Evolutionary conservation across 1,140 invertebrate genomes (phyloP), one percentile per base, ranked within the genome.

Genomic region (Orius laevigatus): DNA sequence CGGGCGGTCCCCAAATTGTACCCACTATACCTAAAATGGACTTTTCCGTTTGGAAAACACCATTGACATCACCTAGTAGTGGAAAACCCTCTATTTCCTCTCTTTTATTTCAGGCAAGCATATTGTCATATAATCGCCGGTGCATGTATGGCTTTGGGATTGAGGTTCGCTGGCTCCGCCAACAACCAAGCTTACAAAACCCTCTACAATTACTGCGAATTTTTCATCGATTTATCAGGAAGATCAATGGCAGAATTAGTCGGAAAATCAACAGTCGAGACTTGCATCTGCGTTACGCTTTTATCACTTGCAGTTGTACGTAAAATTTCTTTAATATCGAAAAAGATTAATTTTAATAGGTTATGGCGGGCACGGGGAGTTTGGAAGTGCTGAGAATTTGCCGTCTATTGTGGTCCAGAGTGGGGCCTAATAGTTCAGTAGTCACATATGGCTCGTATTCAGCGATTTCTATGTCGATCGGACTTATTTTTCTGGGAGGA

Each of bases 91-190:
- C n/a, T n/a, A n/a, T n/a, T n/a, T n/a, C n/a, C n/a, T n/a, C n/a
- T n/a, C n/a, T n/a, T n/a, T n/a, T n/a, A n/a, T n/a, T n/a, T n/a
- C n/a, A n/a, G 84, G 58, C 92, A 98, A 72, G 89, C 90, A 0
- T 96, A 93, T 65, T 94, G 89, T 63, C 94, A 95, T 62, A 92
- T 96, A 49, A 72, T 95, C 42, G 85, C 89, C 25, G 94, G 93
- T 31, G 88, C 87, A 8, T 91, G 89, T 60, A 84, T 98, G 68
- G 84, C 86, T n/a, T 64, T 98, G 51, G 92, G 89, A 2, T 67
- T 98, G 5, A 84, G 86, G 58, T 97, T 85, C 70, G 92, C 93
- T 11, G 94, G 94, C 39, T 85, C 90, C 5, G 85, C 84, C 36
- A 81, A 91, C 63, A 67, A 75, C 49, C 72, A 78, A 47, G 92